Evolutionary conservation across 64 coral and sea anemone genomes (phyloP), one percentile per base, ranked within the genome.

Genomic region (Acropora yongei): DNA sequence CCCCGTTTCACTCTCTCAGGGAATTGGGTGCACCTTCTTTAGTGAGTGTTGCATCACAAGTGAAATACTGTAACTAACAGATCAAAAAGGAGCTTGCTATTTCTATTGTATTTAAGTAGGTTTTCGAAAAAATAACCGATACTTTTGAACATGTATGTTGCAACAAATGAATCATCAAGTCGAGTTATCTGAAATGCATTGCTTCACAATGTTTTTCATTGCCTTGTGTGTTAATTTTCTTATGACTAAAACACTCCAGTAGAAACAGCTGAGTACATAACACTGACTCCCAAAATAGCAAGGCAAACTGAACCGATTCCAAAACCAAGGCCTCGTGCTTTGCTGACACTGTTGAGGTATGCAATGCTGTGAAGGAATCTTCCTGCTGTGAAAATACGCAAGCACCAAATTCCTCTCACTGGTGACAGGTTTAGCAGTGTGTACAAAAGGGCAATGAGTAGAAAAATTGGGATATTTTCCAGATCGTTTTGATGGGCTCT

Each of bases 401-500:
- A 76, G 41, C 92, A 91, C 76, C 82, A 91, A 53, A 96, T 86
- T 19, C 86, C 95, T 40, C 86, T 80, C 8, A 57, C 44, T 11
- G 77, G 74, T 46, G 80, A 16, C 40, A 91, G 80, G 75, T 69
- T 57, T 39, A 72, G 63, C 10, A 93, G 76, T 46, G 86, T 84
- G 80, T 93, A 96, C 63, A 75, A 40, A 5, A 93, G 55, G 18
- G 87, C 93, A 61, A 87, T 47, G 50, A 95, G 69, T 13, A 95
- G 73, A 68, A 95, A 95, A 2, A 87, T 42, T 11, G 88, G 87
- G 17, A 95, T 95, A 65, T 91, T 95, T 71, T 95, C 93, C 44
- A 95, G 73, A 44, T 95, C 93, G 87, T 95, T 95, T 14, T 80
- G 80, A 49, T 95, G 93, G 11, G 88, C 93, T 74, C 93, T 95